A percentile compares a stretch with the other conserved stretches of the same genome.
These are phyloP conservation scores for Ctenicera cuprea DNA, from an alignment of 2,888 invertebrate species.

Conservation along the genomic window DNA sequence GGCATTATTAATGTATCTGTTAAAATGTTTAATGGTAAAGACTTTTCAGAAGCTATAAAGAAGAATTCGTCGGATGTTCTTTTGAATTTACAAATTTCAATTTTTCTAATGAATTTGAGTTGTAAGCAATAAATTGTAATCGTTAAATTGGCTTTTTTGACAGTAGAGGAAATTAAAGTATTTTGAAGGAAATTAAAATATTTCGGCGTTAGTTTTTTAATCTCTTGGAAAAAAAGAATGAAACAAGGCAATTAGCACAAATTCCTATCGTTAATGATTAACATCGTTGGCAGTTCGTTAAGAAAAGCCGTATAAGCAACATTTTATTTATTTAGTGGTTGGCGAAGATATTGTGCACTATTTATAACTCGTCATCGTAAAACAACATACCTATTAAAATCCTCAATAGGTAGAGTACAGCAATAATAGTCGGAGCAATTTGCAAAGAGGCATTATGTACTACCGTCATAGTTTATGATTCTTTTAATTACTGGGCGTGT, in stretches of 20 bases:
- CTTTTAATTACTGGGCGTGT: constrained; percentile 44
- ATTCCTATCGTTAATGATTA: constrained; percentile 28
- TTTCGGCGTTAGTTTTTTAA: not conserved
- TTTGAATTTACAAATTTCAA: too few species aligned
- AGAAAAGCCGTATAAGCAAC: constrained; percentile 23
- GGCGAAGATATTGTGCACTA: constrained; percentile 24
- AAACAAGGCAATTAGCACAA: constrained; percentile 17
- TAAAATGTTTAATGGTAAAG: too few species aligned
- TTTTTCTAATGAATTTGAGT: too few species aligned
- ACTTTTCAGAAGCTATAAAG: too few species aligned
- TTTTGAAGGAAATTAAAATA: constrained; percentile 12
- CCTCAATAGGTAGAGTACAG: constrained; percentile 19
- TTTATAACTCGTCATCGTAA: constrained; percentile 38
- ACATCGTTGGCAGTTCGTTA: constrained; percentile 26
- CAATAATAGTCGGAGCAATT: constrained; percentile 29
- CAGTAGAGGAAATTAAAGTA: too few species aligned
- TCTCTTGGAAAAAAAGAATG: not conserved
- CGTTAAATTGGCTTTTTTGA: too few species aligned
- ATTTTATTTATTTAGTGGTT: constrained; percentile 33
- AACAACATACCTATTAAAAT: constrained; percentile 33
- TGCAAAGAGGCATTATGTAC: constrained; percentile 36
- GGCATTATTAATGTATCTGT: too few species aligned
- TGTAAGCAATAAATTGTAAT: too few species aligned
- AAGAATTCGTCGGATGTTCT: too few species aligned
- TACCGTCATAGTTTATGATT: constrained; percentile 41